Conservation (phyloP, 1,140 invertebrate genomes). For the Drosophila virilis region DNA sequence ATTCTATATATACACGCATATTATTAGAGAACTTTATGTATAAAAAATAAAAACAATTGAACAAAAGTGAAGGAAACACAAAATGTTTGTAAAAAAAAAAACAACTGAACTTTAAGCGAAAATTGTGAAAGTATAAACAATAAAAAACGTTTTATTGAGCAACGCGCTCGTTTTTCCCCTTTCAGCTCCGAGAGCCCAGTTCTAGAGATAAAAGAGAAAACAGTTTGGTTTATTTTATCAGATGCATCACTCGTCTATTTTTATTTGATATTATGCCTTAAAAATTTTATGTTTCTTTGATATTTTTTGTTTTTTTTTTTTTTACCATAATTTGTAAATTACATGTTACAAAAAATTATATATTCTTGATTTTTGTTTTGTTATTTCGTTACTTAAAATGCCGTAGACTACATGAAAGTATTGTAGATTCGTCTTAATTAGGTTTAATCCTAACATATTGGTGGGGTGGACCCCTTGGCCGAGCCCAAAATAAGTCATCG, state of each 20-base stretch:
- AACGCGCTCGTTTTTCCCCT: neutral
- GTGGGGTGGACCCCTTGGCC: slow-evolving; percentile 24
- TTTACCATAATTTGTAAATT: slow-evolving; percentile 60
- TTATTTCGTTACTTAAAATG: slow-evolving; percentile 68
- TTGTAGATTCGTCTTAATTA: slow-evolving; percentile 70
- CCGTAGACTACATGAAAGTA: slow-evolving; percentile 67
- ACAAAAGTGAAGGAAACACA: slow-evolving; percentile 44
- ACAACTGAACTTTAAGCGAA: slow-evolving; percentile 38
- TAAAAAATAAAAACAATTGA: slow-evolving; percentile 40
- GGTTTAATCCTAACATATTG: slow-evolving; percentile 73
- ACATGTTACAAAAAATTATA: slow-evolving; percentile 62
- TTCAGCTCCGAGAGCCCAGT: neutral
- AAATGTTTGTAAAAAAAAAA: slow-evolving; percentile 63
- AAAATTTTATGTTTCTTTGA: slow-evolving; percentile 64
- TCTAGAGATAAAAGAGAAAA: neutral
- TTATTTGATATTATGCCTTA: slow-evolving; percentile 77
- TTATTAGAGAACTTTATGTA: slow-evolving; percentile 68
- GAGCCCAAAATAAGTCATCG: slow-evolving; percentile 27
- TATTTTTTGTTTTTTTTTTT: slow-evolving; percentile 62
- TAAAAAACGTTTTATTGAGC: slow-evolving; percentile 66
- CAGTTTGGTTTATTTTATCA: slow-evolving; percentile 30
- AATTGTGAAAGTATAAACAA: slow-evolving; percentile 71
- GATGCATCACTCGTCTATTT: slow-evolving; percentile 78
- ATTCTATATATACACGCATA: slow-evolving; percentile 46
- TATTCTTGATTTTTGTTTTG: slow-evolving; percentile 28